Evolutionary conservation across 1,140 invertebrate genomes (phyloP).

Genomic region (Bombus superbus): DNA sequence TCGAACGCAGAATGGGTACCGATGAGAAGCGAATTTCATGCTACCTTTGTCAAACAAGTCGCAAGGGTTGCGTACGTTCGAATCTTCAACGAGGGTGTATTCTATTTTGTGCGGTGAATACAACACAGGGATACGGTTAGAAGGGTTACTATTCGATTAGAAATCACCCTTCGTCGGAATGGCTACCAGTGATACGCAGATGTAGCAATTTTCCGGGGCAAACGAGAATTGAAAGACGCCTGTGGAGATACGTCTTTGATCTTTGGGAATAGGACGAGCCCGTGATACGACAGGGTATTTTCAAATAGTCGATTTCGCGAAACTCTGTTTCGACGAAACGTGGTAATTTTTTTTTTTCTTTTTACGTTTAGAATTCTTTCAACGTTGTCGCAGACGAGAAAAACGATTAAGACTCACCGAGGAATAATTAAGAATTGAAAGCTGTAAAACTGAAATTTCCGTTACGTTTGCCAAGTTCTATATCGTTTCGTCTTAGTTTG

Average conservation of each 20-base stretch:
- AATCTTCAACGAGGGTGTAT: not conserved
- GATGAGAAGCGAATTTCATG: not conserved
- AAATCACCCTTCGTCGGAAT: not conserved
- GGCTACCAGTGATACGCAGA: not conserved
- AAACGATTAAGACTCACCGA: no score
- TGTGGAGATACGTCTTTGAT: not conserved
- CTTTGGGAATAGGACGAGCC: not conserved
- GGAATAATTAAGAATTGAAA: no score
- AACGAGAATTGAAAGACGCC: conserved; percentile 2
- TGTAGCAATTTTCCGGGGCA: not conserved
- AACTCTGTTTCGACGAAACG: no score
- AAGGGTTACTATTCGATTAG: conserved; percentile 25
- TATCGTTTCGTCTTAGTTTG: no score
- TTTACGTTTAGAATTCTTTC: no score
- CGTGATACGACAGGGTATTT: not conserved
- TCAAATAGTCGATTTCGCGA: not conserved
- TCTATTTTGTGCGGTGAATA: not conserved
- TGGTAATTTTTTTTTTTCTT: no score
- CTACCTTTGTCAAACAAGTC: not conserved
- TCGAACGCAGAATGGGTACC: not conserved
- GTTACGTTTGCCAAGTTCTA: no score
- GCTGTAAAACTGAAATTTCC: no score
- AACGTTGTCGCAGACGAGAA: no score
- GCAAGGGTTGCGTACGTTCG: not conserved
- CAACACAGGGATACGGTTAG: not conserved